Percentiles rank a stretch among this genome's conserved stretches.
Conservation (phyloP, 1,140 invertebrate genomes). For the Metopolophium dirhodum region DNA sequence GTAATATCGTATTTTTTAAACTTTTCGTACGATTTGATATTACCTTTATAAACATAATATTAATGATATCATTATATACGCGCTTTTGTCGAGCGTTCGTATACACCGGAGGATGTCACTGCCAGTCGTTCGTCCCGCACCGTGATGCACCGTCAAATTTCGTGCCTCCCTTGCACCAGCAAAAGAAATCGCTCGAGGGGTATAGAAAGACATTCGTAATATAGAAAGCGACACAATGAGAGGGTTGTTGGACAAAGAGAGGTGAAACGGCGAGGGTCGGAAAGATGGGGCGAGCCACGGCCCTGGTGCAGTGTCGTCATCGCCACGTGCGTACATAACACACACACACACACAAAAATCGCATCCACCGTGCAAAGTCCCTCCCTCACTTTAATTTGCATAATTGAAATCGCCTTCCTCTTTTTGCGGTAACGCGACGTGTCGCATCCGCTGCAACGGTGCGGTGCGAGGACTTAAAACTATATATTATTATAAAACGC, state of each 20-base stretch:
- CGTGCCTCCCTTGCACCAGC: not conserved
- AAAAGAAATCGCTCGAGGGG: not conserved
- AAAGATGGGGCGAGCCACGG: not conserved
- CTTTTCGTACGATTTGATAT: not conserved
- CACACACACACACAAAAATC: not conserved
- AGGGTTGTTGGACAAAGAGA: not conserved
- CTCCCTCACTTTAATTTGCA: conserved; percentile 21
- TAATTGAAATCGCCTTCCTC: conserved; percentile 51
- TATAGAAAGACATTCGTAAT: not conserved
- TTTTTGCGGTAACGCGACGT: conserved; percentile 15
- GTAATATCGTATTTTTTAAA: not conserved
- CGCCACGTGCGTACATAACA: not conserved
- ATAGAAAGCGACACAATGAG: not conserved
- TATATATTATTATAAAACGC: not conserved
- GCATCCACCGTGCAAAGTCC: not conserved
- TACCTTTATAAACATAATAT: not conserved
- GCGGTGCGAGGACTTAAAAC: not conserved
- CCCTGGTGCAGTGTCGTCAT: not conserved
- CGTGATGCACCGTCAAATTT: not conserved
- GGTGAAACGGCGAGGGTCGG: not conserved
- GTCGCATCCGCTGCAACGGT: conserved; percentile 8
- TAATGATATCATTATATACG: not conserved
- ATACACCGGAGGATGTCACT: not conserved
- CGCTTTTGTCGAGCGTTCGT: not conserved
- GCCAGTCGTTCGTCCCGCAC: not conserved